Base-by-base conservation (phyloP, 1,140 invertebrate species). In the Drosophila takahashii region DNA sequence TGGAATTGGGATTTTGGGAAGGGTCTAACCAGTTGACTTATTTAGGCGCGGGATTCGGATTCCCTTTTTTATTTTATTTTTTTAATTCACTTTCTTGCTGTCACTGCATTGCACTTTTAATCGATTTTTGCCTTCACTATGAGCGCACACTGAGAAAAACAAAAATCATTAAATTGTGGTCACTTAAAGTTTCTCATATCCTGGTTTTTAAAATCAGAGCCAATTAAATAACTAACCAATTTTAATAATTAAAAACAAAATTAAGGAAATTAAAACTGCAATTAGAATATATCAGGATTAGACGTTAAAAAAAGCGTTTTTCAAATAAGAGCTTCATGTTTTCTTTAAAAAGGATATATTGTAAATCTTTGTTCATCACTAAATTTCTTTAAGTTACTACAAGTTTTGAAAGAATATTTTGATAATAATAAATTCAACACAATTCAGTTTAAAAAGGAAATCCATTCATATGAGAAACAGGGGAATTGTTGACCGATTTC, bases 31-130 rank as follows among this genome's bases (percentile, higher is more conserved):
- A 22, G 22, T 3, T 11, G 36, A 1, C 13, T 44, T 0, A 0
- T 34, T 42, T 4, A 5, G 10, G 32, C 2, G 11, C 1, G 9
- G 10, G 32, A n/a, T 2, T 15, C 1, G 42, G 39, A 34, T 26
- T 11, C 7, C 29, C 47, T 37, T 47, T 18, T 4, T 48, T 39
- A 41, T 2, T 29, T 34, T 39, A 16, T 15, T 57, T 15, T 57
- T 26, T 36, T 32, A 15, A 16, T 64, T 1, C 3, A 27, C 34
- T 26, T 9, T 56, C 8, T 15, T 11, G 18, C 7, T 15, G 16
- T 48, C 54, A 60, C 34, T 61, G 57, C 34, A 66, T 61, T 61
- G 42, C 54, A 66, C 64, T 66, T 64, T 66, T 15, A 42, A 42
- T 50, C 16, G 36, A 16, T 64, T 50, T 66, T 50, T 41, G 44